Evolutionary conservation across 2,797 vertebrate species (phyloP), one percentile per base, ranked within the genome.

Genomic region (Spheniscus humboldti): DNA sequence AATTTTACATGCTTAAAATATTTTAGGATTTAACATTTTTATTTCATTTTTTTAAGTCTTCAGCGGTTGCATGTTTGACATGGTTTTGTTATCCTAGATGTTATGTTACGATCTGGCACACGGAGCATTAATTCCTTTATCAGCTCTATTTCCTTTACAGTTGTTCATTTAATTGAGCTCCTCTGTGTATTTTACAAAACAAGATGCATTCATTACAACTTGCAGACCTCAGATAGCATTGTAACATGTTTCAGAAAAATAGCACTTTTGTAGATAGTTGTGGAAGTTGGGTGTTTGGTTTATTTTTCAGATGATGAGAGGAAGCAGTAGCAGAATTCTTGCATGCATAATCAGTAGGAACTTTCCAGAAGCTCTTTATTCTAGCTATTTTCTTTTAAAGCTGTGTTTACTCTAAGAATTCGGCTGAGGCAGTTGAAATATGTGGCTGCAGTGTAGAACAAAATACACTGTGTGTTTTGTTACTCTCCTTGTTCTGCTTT

Each of bases 81-180:
- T 62, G 88, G 63, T 90, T 97, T 96, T 97, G 94, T 97, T 97
- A 96, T 97, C 90, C 97, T 89, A 94, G 95, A 94, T 97, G 96
- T 92, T 93, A 20, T 63, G 96, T 95, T 96, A 45, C 80, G 97
- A 97, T 98, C 87, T 94, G 83, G 90, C 90, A 90, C 87, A 28
- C 62, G 64, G 86, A 92, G 78, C 83, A 86, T 95, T 96, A 95
- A 96, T 97, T 97, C 96, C 95, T 96, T 97, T 97, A 97, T 97
- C 96, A 97, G 96, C 94, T 94, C 92, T 81, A 20, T 97, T 97
- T 97, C 96, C 95, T 95, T 94, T 90, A 73, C 94, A 91, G 95
- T 95, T 95, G 93, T 83, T 97, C 85, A 55, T 96, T 97, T 97
- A 96, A 91, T 89, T 88, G 96, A 97, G 95, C 86, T 97, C 93